A percentile compares a stretch with the other conserved stretches of the same genome.
These are phyloP conservation scores for Sycobia sp. DNA, from an alignment of 1,140 invertebrate species.

Conservation along the genomic window DNA sequence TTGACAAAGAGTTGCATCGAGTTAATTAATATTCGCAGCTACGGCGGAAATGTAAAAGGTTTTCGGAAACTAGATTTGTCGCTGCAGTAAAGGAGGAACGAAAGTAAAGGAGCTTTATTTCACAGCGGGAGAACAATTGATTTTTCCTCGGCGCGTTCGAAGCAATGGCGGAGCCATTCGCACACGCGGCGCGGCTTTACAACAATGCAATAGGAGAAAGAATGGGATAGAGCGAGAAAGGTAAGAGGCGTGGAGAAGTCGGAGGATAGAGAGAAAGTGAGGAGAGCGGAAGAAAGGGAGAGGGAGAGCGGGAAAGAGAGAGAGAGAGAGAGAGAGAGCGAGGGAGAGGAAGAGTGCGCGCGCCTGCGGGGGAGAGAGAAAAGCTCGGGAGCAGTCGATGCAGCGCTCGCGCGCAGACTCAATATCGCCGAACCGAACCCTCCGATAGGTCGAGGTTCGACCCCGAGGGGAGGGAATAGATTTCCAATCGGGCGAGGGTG, in stretches of 20 bases:
- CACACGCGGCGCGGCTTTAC: slow-evolving; percentile 19
- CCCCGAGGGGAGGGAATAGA: slow-evolving; percentile 62
- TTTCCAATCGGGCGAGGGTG: slow-evolving; percentile 62
- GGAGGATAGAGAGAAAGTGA: slow-evolving; percentile 24
- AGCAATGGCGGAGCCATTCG: slow-evolving; percentile 32
- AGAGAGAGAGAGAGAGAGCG: slow-evolving; percentile 34
- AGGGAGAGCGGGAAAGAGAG: slow-evolving; percentile 25
- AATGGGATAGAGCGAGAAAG: slow-evolving; percentile 21
- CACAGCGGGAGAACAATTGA: slow-evolving; percentile 26
- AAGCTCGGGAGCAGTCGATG: slow-evolving; percentile 30
- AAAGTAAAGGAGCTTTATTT: slow-evolving; percentile 18
- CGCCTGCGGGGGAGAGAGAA: slow-evolving; percentile 31
- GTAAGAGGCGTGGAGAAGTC: slow-evolving; percentile 22
- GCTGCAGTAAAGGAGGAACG: too few relatives aligned
- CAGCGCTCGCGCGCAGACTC: slow-evolving; percentile 56
- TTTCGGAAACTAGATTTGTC: too few relatives aligned
- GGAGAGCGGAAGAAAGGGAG: slow-evolving; percentile 38
- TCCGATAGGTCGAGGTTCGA: slow-evolving; percentile 64
- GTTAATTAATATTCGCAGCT: too few relatives aligned
- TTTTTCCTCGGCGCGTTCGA: slow-evolving; percentile 24
- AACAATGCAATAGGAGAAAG: slow-evolving; percentile 31
- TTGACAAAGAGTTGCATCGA: too few relatives aligned
- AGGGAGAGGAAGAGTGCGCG: slow-evolving; percentile 22
- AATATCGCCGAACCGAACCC: slow-evolving; percentile 61
- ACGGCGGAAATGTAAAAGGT: too few relatives aligned